A percentile compares a stretch with the other conserved stretches of the same genome.
Conservation (phyloP, 2,113 vertebrate genomes). For the Rostratula benghalensis region DNA sequence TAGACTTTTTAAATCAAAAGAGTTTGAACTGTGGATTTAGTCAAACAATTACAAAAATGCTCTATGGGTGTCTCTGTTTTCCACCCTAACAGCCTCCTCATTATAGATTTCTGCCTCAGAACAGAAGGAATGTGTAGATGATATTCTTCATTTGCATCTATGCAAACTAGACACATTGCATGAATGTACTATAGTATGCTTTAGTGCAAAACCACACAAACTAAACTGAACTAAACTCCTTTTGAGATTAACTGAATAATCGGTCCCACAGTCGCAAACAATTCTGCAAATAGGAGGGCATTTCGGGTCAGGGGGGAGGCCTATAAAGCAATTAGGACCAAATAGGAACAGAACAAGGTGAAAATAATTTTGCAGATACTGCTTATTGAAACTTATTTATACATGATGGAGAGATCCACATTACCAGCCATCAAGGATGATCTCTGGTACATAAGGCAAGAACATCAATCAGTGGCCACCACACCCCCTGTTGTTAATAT, state of each 20-base stretch:
- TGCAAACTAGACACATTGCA: background rate
- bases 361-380: background rate
- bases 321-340: background rate
- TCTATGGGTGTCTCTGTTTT: background rate
- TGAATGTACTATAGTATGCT: rapidly evolving
- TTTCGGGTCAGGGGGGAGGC: too few species aligned
- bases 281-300: background rate
- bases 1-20: background rate
- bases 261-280: background rate
- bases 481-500: background rate
- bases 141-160: rapidly evolving
- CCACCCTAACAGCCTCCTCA: background rate
- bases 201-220: background rate
- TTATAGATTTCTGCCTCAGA: background rate
- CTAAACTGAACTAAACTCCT: background rate
- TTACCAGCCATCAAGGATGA: background rate
- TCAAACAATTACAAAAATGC: background rate
- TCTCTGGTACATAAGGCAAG: background rate
- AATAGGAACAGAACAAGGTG: background rate
- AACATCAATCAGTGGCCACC: background rate
- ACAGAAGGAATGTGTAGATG: background rate
- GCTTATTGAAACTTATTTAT: background rate
- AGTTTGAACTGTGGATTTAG: background rate
- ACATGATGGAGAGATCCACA: background rate
- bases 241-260: background rate